Conservation (phyloP, 1,140 invertebrate genomes). For the Mactra quadrangularis region DNA sequence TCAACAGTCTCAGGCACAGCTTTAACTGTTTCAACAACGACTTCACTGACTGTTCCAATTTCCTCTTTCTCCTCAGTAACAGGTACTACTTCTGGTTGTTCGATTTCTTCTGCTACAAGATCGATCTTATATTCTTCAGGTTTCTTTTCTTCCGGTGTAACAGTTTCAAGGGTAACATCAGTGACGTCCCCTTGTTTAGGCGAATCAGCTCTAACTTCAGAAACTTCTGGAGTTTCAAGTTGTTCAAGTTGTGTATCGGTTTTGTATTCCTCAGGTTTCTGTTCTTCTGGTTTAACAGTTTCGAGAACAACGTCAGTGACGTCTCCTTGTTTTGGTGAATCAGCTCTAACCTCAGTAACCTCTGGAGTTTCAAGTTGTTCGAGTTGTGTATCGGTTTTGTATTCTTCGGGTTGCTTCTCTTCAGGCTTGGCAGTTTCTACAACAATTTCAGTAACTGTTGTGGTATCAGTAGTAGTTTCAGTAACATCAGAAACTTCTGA, state of each 20-base stretch:
- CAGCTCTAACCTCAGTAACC: conserved; percentile 64
- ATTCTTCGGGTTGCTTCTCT: conserved; percentile 31
- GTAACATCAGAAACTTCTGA: conserved; percentile 63
- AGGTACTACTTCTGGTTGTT: conserved; percentile 55
- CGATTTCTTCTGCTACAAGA: conserved; percentile 59
- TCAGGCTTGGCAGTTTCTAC: conserved; percentile 23
- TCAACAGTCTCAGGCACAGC: conserved; percentile 47
- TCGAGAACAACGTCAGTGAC: conserved; percentile 43
- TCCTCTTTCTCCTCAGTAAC: conserved; percentile 65
- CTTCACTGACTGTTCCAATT: conserved; percentile 39
- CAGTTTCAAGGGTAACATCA: conserved; percentile 62
- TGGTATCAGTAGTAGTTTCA: conserved; percentile 62
- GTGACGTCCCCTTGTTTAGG: conserved; percentile 46
- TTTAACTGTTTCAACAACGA: conserved; percentile 23
- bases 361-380: conserved; percentile 46
- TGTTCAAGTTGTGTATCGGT: conserved; percentile 60
- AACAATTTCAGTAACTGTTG: conserved; percentile 30
- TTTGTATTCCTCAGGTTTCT: conserved; percentile 65
- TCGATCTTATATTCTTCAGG: conserved; percentile 63
- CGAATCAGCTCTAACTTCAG: conserved; percentile 60
- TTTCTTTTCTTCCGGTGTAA: conserved; percentile 49
- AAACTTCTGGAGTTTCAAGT: conserved; percentile 64
- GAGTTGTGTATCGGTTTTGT: conserved; percentile 11
- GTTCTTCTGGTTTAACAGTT: conserved; percentile 60
- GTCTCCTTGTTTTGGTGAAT: conserved; percentile 42